phyloP scores from a whole-genome alignment of 1,140 invertebrate genomes.

The Rhyacophila brunnea region DNA sequence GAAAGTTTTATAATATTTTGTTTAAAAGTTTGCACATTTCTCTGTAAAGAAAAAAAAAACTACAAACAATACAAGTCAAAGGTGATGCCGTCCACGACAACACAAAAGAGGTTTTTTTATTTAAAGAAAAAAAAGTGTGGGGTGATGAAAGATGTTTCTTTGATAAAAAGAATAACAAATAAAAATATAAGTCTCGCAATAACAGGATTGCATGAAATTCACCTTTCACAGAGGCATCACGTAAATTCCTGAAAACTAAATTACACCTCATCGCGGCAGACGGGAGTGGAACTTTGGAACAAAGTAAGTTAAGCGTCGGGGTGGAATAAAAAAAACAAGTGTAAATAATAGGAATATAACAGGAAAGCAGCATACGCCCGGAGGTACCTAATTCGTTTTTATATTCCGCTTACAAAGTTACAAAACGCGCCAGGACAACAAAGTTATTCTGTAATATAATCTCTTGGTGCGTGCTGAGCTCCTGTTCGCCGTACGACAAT shows the following conservation, averaged over 20 bases:
- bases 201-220: constrained; percentile 31
- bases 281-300: constrained; percentile 30
- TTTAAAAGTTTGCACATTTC: not conserved
- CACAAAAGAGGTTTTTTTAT: not conserved
- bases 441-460: constrained; percentile 36
- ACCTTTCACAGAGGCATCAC: constrained; percentile 30
- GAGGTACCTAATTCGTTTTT: constrained; percentile 33
- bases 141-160: not conserved
- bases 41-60: not conserved
- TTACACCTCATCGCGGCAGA: constrained; percentile 28
- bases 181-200: constrained; percentile 24
- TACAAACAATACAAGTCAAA: constrained; percentile 2
- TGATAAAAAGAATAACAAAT: constrained; percentile 8
- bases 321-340: constrained; percentile 19
- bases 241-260: constrained; percentile 35
- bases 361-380: constrained; percentile 19
- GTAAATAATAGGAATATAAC: constrained; percentile 25
- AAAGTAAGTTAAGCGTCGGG: constrained; percentile 32
- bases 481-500: not conserved
- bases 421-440: constrained; percentile 34
- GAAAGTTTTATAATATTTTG: too few relatives aligned
- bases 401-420: constrained; percentile 36
- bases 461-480: constrained; percentile 27
- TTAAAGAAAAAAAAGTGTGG: not conserved
- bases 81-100: not conserved